A percentile compares a stretch with the other conserved stretches of the same genome.
Conservation (phyloP, 2,888 invertebrate species). For the Dryocosmus kuriphilus region DNA sequence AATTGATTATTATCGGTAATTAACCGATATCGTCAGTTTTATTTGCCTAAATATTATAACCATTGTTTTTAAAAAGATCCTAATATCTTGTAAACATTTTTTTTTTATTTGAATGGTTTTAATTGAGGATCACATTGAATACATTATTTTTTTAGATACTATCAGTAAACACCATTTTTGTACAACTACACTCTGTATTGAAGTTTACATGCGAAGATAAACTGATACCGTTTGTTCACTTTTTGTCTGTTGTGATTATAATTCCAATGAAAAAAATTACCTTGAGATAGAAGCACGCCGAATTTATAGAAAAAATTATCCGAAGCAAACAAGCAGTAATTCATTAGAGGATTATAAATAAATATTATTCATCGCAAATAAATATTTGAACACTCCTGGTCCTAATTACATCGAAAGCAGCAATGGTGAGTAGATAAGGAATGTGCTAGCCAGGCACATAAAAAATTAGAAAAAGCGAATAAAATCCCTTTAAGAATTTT, state of each 20-base stretch:
- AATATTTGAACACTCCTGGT: too few species aligned
- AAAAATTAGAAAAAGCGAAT: not conserved
- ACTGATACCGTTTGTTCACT: not conserved
- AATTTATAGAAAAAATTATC: not conserved
- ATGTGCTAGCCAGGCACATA: not conserved
- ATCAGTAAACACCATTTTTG: not conserved
- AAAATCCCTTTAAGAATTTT: not conserved
- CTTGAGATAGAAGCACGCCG: not conserved
- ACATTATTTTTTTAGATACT: not conserved
- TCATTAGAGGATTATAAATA: too few species aligned
- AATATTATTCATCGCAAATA: too few species aligned
- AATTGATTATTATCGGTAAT: too few species aligned
- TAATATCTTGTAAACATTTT: too few species aligned
- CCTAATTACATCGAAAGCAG: too few species aligned
- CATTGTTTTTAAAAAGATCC: not conserved
- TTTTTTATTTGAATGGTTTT: not conserved
- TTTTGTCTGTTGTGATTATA: not conserved
- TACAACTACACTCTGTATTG: not conserved
- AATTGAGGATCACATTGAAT: not conserved
- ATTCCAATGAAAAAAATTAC: not conserved
- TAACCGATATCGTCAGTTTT: not conserved
- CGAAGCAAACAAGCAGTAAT: too few species aligned
- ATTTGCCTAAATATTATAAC: not conserved
- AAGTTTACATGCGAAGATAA: not conserved
- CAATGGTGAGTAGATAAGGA: not conserved